A percentile compares a stretch with the other conserved stretches of the same genome.
Evolutionary conservation across 1,140 invertebrate species (phyloP).

Genomic region (Zaprionus capensis): DNA sequence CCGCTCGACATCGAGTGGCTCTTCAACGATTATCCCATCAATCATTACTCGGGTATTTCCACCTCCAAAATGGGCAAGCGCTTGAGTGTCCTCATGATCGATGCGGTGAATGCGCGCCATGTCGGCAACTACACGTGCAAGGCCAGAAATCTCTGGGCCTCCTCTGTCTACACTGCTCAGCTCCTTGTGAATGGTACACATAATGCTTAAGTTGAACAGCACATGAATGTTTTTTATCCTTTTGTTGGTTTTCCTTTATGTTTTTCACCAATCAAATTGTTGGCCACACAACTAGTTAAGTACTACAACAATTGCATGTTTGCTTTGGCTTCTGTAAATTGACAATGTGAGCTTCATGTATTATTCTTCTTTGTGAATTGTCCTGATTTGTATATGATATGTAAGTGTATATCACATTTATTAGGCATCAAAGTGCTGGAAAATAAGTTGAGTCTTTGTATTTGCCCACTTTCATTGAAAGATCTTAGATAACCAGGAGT

Average conservation of each 20-base stretch:
- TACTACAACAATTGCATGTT: conserved; percentile 52
- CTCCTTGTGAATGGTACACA: conserved; percentile 74
- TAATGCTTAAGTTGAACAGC: conserved; percentile 51
- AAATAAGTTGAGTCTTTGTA: neutral
- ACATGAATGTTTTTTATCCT: conserved; percentile 51
- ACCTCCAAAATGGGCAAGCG: conserved; percentile 88
- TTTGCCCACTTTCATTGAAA: no score
- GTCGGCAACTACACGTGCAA: conserved; percentile 88
- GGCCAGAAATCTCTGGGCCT: conserved; percentile 89
- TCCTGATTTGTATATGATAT: conserved; percentile 5
- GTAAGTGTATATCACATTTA: neutral
- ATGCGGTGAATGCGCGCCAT: conserved; percentile 85
- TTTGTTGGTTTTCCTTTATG: conserved; percentile 72
- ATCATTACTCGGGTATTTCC: conserved; percentile 80
- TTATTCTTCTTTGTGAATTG: conserved; percentile 37
- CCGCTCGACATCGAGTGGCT: conserved; percentile 87
- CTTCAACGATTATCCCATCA: conserved; percentile 86
- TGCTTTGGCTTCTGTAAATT: conserved; percentile 51
- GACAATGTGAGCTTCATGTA: conserved; percentile 39
- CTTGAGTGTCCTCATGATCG: conserved; percentile 85
- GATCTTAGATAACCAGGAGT: no score
- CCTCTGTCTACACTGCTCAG: conserved; percentile 70
- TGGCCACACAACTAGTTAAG: conserved; percentile 25
- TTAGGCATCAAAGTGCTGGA: neutral
- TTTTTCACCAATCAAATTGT: conserved; percentile 58